Conservation (phyloP, 2,797 vertebrate genomes). For the Selene dorsalis region DNA sequence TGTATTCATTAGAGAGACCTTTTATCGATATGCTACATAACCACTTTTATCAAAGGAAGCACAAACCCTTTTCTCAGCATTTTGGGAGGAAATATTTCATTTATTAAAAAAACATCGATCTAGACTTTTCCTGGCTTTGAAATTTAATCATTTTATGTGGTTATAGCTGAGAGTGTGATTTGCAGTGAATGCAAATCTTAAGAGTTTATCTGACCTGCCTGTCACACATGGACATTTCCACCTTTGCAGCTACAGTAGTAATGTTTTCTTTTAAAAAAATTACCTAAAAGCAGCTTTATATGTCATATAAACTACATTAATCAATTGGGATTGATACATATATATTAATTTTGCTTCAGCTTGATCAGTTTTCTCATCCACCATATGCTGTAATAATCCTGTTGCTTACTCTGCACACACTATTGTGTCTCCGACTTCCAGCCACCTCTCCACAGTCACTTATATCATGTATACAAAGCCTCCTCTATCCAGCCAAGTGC, state of each 20-base stretch:
- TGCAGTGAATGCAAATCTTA: not conserved
- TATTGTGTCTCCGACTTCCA: conserved; percentile 3
- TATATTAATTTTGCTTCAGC: not conserved
- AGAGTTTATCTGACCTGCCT: too few relatives aligned
- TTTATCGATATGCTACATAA: too few relatives aligned
- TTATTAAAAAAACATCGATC: too few relatives aligned
- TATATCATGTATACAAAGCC: conserved; percentile 45
- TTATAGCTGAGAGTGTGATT: not conserved
- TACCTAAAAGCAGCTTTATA: conserved; percentile 1
- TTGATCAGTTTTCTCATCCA: conserved; percentile 8
- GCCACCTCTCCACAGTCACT: conserved; percentile 27
- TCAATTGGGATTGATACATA: not conserved
- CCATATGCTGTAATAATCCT: not conserved
- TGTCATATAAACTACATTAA: not conserved
- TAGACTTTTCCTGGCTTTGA: not conserved
- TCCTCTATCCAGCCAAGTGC: conserved; percentile 31
- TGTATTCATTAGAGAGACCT: too few relatives aligned
- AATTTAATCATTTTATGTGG: not conserved
- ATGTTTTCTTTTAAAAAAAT: not conserved
- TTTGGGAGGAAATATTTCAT: too few relatives aligned
- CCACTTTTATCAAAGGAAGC: too few relatives aligned
- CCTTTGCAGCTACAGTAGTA: not conserved
- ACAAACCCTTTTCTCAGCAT: not conserved
- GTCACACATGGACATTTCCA: too few relatives aligned
- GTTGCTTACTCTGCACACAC: conserved; percentile 11